Base-by-base conservation (phyloP, 2,888 invertebrate genomes). In the Ectemnius lituratus region DNA sequence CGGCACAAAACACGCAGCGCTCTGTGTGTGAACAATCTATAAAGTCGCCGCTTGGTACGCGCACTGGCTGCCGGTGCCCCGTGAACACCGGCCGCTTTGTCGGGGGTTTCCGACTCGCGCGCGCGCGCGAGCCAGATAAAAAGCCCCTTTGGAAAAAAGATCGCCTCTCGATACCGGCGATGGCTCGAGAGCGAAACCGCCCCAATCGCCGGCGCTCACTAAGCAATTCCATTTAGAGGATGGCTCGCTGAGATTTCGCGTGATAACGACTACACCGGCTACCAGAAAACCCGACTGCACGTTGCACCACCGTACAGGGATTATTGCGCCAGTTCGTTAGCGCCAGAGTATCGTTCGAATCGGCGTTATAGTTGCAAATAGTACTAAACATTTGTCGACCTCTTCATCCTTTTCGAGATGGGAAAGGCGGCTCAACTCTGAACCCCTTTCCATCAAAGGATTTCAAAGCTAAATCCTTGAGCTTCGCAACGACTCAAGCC, bases 1-100 rank as follows among this genome's bases (percentile, higher is more conserved):
- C 66, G 70, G 72, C 73, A 78, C 71, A 75, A 80, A 81, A 80
- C 69, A 72, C 75, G 37, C 73, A 14, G 52, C 14, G 75, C 71
- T 60, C 63, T 72, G 74, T 71, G 28, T 52, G 73, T 69, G 68
- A 75, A 75, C 78, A 67, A 71, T 78, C 78, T 62, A 78, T 74
- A 78, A 78, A 78, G 78, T 73, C 78, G 78, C 70, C 70, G 62
- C 57, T 16, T 52, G 52, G 52, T 16, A 16, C 52, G 52, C n/a
- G 5, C 52, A 13, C 52, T 52, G 61, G 52, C 78, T 78, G 78
- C 71, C 67, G 73, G 62, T 28, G 67, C 67, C 76, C 58, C 62
- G 66, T 64, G 67, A 68, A 60, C 77, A 58, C 63, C 62, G 56
- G 65, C 58, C 61, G 67, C 62, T 46, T 59, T 16, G 52, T 52